Base-by-base conservation (phyloP, 2,888 invertebrate genomes). In the Temnothorax rugatulus region DNA sequence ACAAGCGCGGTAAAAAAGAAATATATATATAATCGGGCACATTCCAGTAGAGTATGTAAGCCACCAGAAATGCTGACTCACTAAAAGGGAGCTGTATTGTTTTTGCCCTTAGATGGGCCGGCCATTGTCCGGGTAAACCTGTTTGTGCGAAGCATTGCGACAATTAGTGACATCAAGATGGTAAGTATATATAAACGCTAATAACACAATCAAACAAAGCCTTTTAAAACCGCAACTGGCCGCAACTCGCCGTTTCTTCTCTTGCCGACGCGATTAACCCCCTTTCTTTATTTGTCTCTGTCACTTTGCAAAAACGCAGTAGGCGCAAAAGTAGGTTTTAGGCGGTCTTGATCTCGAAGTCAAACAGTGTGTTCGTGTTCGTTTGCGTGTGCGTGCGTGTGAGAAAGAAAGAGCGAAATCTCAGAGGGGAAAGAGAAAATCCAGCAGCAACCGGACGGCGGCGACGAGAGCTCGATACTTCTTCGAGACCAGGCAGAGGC, bases 81-180 rank as follows among this genome's bases (percentile, higher is more conserved):
- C 90, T 90, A 90, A 90, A 90, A 94, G 91, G 92, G 94, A 93
- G 92, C 93, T 93, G 88, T 94, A 90, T 95, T 95, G 91, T 95
- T 95, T 95, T 94, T 94, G 94, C 94, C 94, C 94, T 93, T 95
- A 98, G 98, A 98, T 97, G 99, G 99, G 95, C 98, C 99, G 95
- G 98, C 99, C 95, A 97, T 98, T 96, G 99, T 99, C 96, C 97
- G 97, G 96, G 98, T 99, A 96, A 99, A 99, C 97, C 97, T 99
- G 96, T 98, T 98, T 97, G 98, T 99, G 96, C 97, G 99, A 97
- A 98, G 98, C 97, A 98, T 99, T 95, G 98, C 98, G 95, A 99
- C 99, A 95, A 99, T 99, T 96, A 99, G 99, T 97, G 99, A 99
- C 97, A 99, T 98, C 96, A 99, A 99, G 96, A 99, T 99, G 99